Conservation (phyloP, 1,140 invertebrate species). For the Pseudobourletiella spinata region DNA sequence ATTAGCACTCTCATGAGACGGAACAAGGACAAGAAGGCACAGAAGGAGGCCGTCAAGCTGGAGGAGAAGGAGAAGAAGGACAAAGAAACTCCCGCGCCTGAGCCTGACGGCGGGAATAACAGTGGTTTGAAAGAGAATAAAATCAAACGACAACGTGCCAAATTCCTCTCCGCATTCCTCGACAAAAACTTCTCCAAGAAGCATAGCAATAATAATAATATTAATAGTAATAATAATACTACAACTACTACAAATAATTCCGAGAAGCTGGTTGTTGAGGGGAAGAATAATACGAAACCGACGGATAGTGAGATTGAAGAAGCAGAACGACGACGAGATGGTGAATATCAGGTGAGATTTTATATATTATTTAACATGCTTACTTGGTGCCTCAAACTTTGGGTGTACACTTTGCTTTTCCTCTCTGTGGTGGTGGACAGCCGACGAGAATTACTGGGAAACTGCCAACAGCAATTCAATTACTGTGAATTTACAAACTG, state of each 20-base stretch:
- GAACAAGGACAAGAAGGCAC: slow-evolving; percentile 43
- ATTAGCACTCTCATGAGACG: slow-evolving; percentile 45
- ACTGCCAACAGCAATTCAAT: no score
- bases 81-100: neutral
- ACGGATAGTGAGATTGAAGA: slow-evolving; percentile 33
- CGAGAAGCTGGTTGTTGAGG: neutral
- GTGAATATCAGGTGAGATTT: slow-evolving; percentile 24
- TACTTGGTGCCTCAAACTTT: no score
- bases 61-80: slow-evolving; percentile 1
- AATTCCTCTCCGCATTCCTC: slow-evolving; percentile 23
- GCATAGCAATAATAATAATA: neutral
- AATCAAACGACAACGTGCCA: slow-evolving; percentile 18
- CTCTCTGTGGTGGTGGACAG: no score
- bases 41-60: slow-evolving; percentile 7
- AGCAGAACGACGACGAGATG: slow-evolving; percentile 23
- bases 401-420: no score
- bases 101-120: neutral
- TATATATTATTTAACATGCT: neutral
- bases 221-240: neutral
- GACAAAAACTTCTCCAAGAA: slow-evolving; percentile 15
- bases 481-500: no score
- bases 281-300: slow-evolving; percentile 4
- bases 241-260: neutral
- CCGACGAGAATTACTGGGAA: no score
- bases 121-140: neutral